Evolutionary conservation across 2,888 invertebrate genomes (phyloP).

Genomic region (Polietes domitor): DNA sequence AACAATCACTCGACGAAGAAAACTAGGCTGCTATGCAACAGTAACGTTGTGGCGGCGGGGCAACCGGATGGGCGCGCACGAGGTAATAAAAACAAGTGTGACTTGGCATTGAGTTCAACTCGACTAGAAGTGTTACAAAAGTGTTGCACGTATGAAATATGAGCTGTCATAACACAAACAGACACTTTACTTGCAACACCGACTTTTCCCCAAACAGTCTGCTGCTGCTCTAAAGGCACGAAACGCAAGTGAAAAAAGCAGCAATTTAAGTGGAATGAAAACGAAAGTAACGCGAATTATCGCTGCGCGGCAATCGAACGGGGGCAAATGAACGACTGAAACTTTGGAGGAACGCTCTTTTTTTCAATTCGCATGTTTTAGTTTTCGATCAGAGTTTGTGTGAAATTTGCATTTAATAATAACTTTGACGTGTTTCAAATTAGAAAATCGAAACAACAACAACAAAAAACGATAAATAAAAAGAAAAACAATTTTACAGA

Average conservation of each 20-base stretch:
- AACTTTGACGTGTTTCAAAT: slow-evolving; percentile 60
- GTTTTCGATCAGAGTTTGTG: slow-evolving; percentile 29
- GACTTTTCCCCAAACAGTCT: slow-evolving; percentile 42
- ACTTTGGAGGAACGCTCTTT: slow-evolving; percentile 32
- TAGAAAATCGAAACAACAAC: slow-evolving; percentile 37
- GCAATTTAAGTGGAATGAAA: slow-evolving; percentile 24
- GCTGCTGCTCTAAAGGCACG: slow-evolving; percentile 24
- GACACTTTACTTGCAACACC: slow-evolving; percentile 66
- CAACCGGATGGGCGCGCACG: background rate
- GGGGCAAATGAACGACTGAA: background rate
- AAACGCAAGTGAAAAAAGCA: slow-evolving; percentile 55
- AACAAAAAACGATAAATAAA: background rate
- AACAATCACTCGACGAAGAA: background rate
- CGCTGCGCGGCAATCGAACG: slow-evolving; percentile 37
- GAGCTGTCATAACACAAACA: slow-evolving; percentile 65
- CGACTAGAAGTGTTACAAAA: slow-evolving; percentile 59
- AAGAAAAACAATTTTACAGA: slow-evolving; percentile 25
- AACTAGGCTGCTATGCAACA: background rate
- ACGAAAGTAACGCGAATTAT: slow-evolving; percentile 59
- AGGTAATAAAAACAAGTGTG: slow-evolving; percentile 9
- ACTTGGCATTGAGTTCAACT: background rate
- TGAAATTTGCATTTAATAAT: slow-evolving; percentile 40
- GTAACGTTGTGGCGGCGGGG: background rate
- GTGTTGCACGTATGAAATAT: slow-evolving; percentile 65
- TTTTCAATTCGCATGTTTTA: slow-evolving; percentile 51